These are phyloP conservation scores for Danio jaintianensis DNA, from an alignment of 2,797 vertebrate genomes.

Conservation along the genomic window DNA sequence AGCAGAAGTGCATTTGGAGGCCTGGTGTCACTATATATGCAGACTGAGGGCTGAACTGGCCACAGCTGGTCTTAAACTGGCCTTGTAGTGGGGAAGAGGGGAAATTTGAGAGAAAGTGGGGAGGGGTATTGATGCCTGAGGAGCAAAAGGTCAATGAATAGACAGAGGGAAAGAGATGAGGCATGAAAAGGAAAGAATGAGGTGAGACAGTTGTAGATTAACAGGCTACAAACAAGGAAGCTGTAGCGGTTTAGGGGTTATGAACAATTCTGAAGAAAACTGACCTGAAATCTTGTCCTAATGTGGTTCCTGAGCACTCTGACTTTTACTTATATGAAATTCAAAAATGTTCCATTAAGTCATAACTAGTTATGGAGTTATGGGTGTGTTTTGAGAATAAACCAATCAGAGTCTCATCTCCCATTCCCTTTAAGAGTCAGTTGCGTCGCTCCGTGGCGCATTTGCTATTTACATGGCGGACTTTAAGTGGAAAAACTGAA, in stretches of 20 bases:
- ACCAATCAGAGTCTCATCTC: too few relatives aligned
- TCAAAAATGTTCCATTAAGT: too few relatives aligned
- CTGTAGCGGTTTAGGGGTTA: background rate
- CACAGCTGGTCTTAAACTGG: conserved; percentile 32
- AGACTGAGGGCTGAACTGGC: conserved; percentile 18
- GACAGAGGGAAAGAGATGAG: background rate
- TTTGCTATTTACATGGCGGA: too few relatives aligned
- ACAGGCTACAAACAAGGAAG: background rate
- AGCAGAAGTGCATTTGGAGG: conserved; percentile 5
- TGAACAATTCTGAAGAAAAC: too few relatives aligned
- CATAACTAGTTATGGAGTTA: too few relatives aligned
- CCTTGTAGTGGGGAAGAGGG: conserved; percentile 17
- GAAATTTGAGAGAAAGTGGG: conserved; percentile 41
- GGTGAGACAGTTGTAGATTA: background rate
- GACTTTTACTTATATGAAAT: too few relatives aligned
- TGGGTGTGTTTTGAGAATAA: too few relatives aligned
- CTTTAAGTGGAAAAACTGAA: too few relatives aligned
- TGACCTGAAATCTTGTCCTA: too few relatives aligned
- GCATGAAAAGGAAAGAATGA: background rate
- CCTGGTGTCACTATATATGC: conserved; percentile 1
- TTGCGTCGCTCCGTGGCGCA: too few relatives aligned
- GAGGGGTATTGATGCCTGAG: conserved; percentile 5
- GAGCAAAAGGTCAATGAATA: conserved; percentile 32
- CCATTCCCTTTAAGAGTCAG: too few relatives aligned
- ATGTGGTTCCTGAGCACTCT: too few relatives aligned